Conservation (phyloP, 2,113 vertebrate species). For the Platycercus adscitus region DNA sequence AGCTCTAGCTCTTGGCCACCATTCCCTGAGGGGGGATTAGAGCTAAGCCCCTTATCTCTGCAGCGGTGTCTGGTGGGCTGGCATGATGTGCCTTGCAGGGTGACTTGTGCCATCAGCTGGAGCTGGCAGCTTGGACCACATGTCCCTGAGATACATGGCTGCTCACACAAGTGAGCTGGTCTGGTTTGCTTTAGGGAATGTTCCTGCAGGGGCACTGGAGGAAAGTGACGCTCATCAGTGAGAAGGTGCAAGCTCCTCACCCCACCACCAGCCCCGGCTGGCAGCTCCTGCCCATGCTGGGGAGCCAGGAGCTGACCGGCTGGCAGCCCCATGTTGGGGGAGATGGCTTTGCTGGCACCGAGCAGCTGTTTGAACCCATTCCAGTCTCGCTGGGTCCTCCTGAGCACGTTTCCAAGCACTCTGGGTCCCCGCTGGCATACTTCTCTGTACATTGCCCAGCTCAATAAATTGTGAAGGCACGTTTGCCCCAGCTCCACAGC, state of each 20-base stretch:
- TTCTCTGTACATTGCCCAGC: slow-evolving; percentile 15
- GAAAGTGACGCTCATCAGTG: background rate
- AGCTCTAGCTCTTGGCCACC: accelerated
- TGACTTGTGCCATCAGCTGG: accelerated
- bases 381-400: slow-evolving; percentile 36
- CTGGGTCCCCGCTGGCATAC: background rate
- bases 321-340: background rate
- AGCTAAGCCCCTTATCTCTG: background rate
- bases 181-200: background rate
- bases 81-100: accelerated
- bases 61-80: accelerated
- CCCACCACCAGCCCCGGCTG: background rate
- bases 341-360: background rate
- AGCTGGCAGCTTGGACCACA: accelerated
- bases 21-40: accelerated
- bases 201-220: background rate
- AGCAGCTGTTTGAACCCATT: slow-evolving; percentile 64
- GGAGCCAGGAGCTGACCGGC: background rate
- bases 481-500: background rate
- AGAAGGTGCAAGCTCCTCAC: background rate
- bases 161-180: background rate
- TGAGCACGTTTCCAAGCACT: background rate
- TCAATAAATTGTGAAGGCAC: slow-evolving; percentile 26
- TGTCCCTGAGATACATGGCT: accelerated
- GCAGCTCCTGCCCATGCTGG: background rate